phyloP scores from a whole-genome alignment of 2,888 invertebrate genomes.

The Campoletis raptor region DNA sequence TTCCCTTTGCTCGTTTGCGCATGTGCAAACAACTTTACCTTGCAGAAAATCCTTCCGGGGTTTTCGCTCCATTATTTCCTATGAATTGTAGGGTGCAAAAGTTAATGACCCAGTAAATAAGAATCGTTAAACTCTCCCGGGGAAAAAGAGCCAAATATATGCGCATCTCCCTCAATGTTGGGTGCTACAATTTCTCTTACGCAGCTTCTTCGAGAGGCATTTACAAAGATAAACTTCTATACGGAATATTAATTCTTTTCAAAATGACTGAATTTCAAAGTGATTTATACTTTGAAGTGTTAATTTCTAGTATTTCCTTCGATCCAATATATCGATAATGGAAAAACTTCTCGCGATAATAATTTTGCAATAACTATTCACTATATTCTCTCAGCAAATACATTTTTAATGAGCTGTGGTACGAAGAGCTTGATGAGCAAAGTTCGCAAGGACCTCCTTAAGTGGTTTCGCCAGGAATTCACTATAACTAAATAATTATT shows the following conservation, averaged over 20 bases:
- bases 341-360: constrained; percentile 16
- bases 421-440: constrained; percentile 5
- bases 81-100: constrained; percentile 67
- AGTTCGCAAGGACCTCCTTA: neutral
- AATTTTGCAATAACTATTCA: constrained; percentile 12
- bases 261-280: neutral
- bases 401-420: neutral
- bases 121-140: constrained; percentile 62
- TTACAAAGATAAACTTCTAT: constrained; percentile 4
- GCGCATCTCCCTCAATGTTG: neutral
- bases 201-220: neutral
- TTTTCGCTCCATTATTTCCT: constrained; percentile 55
- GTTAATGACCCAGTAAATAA: constrained; percentile 70
- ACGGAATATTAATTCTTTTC: neutral
- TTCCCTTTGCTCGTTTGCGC: constrained; percentile 31
- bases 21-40: constrained; percentile 44
- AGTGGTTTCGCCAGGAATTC: neutral
- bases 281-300: neutral
- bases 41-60: constrained; percentile 49
- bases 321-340: neutral
- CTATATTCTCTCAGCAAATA: constrained; percentile 2
- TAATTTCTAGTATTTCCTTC: neutral
- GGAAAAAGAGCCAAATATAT: neutral
- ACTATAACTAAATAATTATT: neutral
- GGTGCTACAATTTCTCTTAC: neutral